Evolutionary conservation across 2,113 vertebrate species (phyloP), one percentile per base, ranked within the genome.

Genomic region (Brevimyrus niger): DNA sequence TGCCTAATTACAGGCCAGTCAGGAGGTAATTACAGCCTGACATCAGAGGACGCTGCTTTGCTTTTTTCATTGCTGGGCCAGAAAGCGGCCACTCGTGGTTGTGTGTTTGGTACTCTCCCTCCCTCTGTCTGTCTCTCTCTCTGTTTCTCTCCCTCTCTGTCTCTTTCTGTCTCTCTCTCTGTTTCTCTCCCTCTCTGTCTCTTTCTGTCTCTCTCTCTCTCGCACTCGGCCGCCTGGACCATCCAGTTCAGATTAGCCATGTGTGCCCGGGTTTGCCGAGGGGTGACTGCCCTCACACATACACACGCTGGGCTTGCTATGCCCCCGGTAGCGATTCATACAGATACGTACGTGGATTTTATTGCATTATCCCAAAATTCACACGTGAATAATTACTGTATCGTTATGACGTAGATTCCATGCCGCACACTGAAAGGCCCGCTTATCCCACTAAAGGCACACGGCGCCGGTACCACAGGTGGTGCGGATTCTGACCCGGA

Each of bases 1-100:
- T 95, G 95, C 92, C 93, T 94, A 94, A 95, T 96, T 94, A 95
- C 94, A 95, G 93, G 91, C 91, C 93, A 92, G 94, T 91, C 93
- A 93, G 91, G 92, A 93, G 93, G 93, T 95, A 96, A 96, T 96
- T 96, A 96, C 93, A 96, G 93, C 94, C 92, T 94, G 90, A 93
- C 92, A 95, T 96, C 95, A 95, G 92, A 83, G 94, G 93, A 93
- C 0, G 53, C 53, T 87, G n/a, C 93, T 94, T 94, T 91, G 93
- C 92, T 93, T 91, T 90, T 94, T 95, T 94, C 91, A 94, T 90
- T 48, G 87, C 92, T 90, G 88, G 92, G 92, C 93, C 93, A 90
- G 95, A 95, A 94, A 90, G 90, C 93, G 91, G 93, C 95, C 95
- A 94, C 95, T 96, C 94, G 94, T 89, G 94, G 95, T 23, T 90